Evolutionary conservation across 2,113 vertebrate genomes (phyloP).

Genomic region (Leucopsar rothschildi): DNA sequence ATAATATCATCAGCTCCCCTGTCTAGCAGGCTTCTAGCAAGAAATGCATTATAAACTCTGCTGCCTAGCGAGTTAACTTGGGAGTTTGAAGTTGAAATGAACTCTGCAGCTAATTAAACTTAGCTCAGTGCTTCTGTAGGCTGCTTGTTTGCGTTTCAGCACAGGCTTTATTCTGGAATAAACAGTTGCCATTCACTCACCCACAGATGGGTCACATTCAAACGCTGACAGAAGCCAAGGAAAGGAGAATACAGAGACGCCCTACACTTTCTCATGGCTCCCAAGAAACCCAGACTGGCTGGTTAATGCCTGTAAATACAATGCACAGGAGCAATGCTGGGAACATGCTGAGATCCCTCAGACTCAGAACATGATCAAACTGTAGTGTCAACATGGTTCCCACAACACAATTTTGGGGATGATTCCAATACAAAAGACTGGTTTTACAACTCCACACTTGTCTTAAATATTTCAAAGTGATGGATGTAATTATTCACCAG

Average conservation of each 20-base stretch:
- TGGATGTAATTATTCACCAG: slow-evolving; percentile 3
- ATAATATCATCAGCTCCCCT: neutral
- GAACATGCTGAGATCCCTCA: neutral
- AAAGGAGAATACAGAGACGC: neutral
- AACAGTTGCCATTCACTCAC: slow-evolving; percentile 21
- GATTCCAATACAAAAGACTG: neutral
- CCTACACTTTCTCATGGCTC: neutral
- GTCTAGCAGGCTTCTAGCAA: neutral
- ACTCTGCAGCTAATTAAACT: slow-evolving; percentile 30
- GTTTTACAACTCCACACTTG: slow-evolving; percentile 1
- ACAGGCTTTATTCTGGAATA: slow-evolving; percentile 27
- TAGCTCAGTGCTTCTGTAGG: neutral
- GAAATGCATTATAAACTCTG: neutral
- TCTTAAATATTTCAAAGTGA: slow-evolving; percentile 14
- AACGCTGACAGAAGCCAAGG: neutral
- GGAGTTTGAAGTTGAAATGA: slow-evolving; percentile 36
- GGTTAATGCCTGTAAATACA: neutral
- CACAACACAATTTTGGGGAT: neutral
- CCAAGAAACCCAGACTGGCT: neutral
- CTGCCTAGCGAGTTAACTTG: neutral
- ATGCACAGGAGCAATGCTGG: neutral
- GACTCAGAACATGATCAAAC: neutral
- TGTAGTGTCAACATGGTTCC: neutral
- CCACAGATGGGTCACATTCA: slow-evolving; percentile 14
- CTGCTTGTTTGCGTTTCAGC: neutral